Conservation (phyloP, 2,797 vertebrate genomes). For the Cryptoblepharus egeriae region DNA sequence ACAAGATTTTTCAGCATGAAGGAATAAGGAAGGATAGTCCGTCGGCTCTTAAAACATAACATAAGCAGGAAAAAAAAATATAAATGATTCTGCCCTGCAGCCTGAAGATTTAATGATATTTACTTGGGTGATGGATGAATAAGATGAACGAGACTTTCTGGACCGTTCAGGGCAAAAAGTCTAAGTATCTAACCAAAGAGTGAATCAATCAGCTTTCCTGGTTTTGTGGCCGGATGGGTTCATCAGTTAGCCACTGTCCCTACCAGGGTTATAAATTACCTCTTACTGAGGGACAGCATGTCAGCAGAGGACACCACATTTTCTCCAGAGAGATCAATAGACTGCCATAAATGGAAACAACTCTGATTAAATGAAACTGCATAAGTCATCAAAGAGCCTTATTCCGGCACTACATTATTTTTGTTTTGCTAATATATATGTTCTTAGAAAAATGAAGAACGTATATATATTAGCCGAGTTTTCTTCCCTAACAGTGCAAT, state of each 20-base stretch:
- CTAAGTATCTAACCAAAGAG: slow-evolving; percentile 67
- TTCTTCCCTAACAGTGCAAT: no score
- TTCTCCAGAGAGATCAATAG: slow-evolving; percentile 70
- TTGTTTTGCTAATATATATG: fast-evolving
- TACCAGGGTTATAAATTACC: slow-evolving; percentile 70
- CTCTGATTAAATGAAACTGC: slow-evolving; percentile 16
- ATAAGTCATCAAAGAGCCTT: slow-evolving; percentile 16
- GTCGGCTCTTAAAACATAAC: slow-evolving; percentile 21
- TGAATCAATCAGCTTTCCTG: slow-evolving; percentile 75
- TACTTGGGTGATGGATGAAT: slow-evolving; percentile 76
- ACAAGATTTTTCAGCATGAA: neutral
- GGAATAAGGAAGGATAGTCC: neutral
- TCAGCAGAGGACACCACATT: slow-evolving; percentile 56
- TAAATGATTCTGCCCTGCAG: slow-evolving; percentile 53
- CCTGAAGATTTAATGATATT: slow-evolving; percentile 70
- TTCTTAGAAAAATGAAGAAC: fast-evolving
- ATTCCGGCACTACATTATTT: fast-evolving
- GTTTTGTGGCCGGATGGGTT: slow-evolving; percentile 67
- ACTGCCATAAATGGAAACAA: slow-evolving; percentile 47
- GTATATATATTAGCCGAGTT: no score
- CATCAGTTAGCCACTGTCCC: slow-evolving; percentile 75
- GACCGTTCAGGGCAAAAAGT: slow-evolving; percentile 71
- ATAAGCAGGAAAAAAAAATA: slow-evolving; percentile 32
- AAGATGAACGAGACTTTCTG: slow-evolving; percentile 46
- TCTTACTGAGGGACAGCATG: slow-evolving; percentile 59